phyloP scores from a whole-genome alignment of 2,888 invertebrate genomes.

The Apodemia arnacis region DNA sequence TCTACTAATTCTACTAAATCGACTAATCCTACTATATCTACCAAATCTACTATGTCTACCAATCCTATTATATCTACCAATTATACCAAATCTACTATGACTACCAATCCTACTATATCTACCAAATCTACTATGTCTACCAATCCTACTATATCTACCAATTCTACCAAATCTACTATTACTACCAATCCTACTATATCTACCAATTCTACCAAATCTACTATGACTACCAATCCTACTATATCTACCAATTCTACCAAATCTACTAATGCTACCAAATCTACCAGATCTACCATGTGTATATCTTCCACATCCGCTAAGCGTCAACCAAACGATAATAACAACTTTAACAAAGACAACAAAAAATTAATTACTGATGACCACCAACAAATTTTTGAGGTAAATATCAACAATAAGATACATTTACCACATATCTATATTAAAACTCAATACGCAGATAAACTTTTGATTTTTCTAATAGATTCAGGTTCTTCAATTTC shows the following conservation, averaged over 20 bases:
- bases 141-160: background rate
- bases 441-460: background rate
- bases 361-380: too few species aligned
- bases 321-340: background rate
- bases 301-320: too few species aligned
- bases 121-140: background rate
- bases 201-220: too few species aligned
- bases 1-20: background rate
- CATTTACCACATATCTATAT: background rate
- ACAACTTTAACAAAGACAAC: too few species aligned
- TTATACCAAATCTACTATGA: too few species aligned
- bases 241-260: background rate
- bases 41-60: background rate
- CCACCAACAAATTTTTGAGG: background rate
- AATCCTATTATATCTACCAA: background rate
- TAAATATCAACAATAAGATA: background rate
- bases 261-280: background rate
- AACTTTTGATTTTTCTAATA: background rate
- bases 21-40: background rate
- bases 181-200: too few species aligned
- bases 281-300: too few species aligned
- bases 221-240: too few species aligned
- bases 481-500: background rate
- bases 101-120: too few species aligned
- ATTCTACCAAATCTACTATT: too few species aligned